These are phyloP conservation scores for Sminthurinus aureus DNA, from an alignment of 2,888 invertebrate genomes.

Conservation along the genomic window DNA sequence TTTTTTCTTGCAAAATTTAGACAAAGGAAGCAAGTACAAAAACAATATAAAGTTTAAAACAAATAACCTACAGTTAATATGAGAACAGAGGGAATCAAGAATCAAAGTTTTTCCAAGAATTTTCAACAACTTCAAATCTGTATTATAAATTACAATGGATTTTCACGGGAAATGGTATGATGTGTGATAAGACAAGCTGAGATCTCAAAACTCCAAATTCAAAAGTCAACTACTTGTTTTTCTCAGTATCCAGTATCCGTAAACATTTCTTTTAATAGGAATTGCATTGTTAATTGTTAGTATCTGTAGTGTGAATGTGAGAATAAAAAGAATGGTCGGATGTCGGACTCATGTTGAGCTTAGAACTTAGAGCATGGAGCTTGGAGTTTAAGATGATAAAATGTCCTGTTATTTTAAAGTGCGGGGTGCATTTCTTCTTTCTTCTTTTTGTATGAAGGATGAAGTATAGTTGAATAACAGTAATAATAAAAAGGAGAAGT, in stretches of 20 bases:
- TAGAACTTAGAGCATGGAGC: no score
- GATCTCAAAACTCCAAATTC: neutral
- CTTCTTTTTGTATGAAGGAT: neutral
- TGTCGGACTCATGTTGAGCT: conserved; percentile 2
- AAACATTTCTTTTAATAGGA: neutral
- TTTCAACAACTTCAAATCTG: no score
- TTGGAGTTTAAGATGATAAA: no score
- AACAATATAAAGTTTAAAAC: no score
- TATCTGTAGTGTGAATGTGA: neutral
- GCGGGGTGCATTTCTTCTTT: conserved; percentile 3
- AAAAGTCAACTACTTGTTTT: neutral
- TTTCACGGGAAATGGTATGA: neutral
- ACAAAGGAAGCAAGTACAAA: no score
- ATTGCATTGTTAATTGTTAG: neutral
- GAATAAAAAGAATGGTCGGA: neutral
- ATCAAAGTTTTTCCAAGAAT: no score
- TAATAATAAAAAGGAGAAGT: neutral
- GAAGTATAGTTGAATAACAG: neutral
- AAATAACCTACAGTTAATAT: no score
- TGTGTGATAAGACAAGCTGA: neutral
- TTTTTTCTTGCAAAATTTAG: no score
- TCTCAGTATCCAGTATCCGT: no score
- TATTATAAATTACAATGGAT: no score
- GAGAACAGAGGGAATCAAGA: no score
- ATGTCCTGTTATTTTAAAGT: neutral